Conservation (phyloP, 2,797 vertebrate species). For the Heterohyrax brucei region DNA sequence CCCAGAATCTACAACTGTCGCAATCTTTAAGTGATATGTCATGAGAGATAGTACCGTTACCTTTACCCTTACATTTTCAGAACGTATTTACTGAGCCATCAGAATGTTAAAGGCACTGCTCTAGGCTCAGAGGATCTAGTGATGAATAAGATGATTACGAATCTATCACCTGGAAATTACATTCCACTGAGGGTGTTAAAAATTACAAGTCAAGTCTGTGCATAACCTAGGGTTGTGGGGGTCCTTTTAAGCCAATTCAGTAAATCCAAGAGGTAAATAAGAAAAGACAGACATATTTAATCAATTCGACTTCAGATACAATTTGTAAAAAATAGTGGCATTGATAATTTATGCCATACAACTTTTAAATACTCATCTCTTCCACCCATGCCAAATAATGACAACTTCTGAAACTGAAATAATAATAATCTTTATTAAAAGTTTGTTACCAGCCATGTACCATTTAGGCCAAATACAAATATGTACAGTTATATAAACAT, state of each 20-base stretch:
- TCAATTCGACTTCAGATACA: background rate
- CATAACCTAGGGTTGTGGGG: background rate
- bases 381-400: background rate
- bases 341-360: conserved; percentile 22
- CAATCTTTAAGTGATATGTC: background rate
- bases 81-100: conserved; percentile 23
- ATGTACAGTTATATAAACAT: conserved; percentile 29
- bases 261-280: conserved; percentile 15
- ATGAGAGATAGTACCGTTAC: background rate
- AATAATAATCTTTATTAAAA: conserved; percentile 12
- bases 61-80: conserved; percentile 45
- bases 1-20: conserved; percentile 2
- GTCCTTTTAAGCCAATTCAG: conserved; percentile 26
- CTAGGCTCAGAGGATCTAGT: background rate
- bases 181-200: conserved; percentile 15
- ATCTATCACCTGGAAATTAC: background rate
- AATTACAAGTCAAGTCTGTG: background rate
- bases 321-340: conserved; percentile 29
- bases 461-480: conserved; percentile 1
- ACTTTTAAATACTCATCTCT: conserved; percentile 46
- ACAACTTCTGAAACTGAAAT: conserved; percentile 3
- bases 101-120: background rate
- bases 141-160: conserved; percentile 27
- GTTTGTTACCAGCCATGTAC: background rate
- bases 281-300: conserved; percentile 45